Conservation (phyloP, 2,888 invertebrate genomes). For the Monochamus alternatus region DNA sequence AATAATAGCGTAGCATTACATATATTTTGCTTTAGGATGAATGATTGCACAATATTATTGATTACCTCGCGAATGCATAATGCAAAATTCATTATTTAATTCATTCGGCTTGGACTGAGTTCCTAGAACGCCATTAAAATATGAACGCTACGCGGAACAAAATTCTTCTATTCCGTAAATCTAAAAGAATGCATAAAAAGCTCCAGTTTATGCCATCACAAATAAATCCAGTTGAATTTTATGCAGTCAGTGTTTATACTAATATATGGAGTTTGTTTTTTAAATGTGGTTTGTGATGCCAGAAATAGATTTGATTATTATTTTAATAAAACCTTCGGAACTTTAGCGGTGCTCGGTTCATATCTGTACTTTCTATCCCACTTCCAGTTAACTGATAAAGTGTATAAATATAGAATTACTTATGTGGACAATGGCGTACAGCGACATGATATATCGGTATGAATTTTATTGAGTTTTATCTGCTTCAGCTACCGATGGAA, state of each 20-base stretch:
- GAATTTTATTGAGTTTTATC: no score
- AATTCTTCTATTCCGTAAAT: conserved; percentile 22
- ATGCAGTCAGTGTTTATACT: conserved; percentile 3
- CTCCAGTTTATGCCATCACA: neutral
- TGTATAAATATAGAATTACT: conserved; percentile 17
- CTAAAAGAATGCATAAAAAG: conserved; percentile 5
- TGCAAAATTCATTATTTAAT: conserved; percentile 13
- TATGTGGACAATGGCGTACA: neutral
- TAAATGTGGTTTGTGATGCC: neutral
- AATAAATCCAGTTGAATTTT: neutral
- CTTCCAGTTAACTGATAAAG: conserved; percentile 16
- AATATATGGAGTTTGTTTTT: conserved; percentile 1
- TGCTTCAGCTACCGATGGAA: no score
- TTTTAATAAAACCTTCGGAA: conserved; percentile 7
- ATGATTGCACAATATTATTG: conserved; percentile 6
- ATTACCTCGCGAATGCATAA: conserved; percentile 4
- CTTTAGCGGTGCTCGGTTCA: neutral
- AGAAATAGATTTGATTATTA: conserved; percentile 17
- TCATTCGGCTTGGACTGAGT: neutral
- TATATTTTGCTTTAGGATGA: neutral
- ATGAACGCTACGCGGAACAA: conserved; percentile 19
- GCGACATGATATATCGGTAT: neutral
- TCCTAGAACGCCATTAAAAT: conserved; percentile 4
- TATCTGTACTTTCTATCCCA: neutral
- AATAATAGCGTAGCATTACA: neutral